These are phyloP conservation scores for Chamaetylas fuelleborni DNA, from an alignment of 2,113 vertebrate genomes.

Conservation along the genomic window DNA sequence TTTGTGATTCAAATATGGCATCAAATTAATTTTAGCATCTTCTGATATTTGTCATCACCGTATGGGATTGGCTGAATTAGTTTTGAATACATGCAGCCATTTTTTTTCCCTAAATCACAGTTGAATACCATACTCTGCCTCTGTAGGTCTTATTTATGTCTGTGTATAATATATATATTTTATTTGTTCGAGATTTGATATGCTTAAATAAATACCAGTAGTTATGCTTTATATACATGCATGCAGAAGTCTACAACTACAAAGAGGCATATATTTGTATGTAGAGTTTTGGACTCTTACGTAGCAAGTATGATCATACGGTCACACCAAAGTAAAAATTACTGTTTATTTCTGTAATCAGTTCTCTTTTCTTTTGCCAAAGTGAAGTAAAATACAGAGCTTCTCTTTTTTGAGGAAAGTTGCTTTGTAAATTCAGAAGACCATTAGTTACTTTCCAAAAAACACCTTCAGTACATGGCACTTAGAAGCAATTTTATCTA, in stretches of 20 bases:
- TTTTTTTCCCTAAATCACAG: not conserved
- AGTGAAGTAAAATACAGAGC: not conserved
- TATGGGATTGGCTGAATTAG: not conserved
- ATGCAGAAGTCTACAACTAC: not conserved
- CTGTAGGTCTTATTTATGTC: not conserved
- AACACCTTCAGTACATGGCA: not conserved
- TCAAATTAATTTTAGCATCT: not conserved
- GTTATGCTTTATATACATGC: not conserved
- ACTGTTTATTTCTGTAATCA: not conserved
- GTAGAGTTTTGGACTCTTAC: not conserved
- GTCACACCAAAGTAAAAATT: not conserved
- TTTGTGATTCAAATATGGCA: not conserved
- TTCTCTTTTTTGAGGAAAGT: not conserved
- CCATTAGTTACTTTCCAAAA: not conserved
- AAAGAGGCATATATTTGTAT: not conserved
- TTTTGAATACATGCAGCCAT: not conserved
- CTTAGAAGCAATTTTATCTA: not conserved
- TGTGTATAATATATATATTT: not conserved
- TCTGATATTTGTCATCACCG: not conserved
- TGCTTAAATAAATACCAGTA: not conserved
- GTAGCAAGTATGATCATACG: not conserved
- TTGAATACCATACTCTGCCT: not conserved
- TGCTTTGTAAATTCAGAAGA: not conserved
- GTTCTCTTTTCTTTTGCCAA: not conserved
- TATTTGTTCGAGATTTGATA: not conserved